Evolutionary conservation across 2,797 vertebrate species (phyloP), one percentile per base, ranked within the genome.

Genomic region (Poeciliopsis presidionis): DNA sequence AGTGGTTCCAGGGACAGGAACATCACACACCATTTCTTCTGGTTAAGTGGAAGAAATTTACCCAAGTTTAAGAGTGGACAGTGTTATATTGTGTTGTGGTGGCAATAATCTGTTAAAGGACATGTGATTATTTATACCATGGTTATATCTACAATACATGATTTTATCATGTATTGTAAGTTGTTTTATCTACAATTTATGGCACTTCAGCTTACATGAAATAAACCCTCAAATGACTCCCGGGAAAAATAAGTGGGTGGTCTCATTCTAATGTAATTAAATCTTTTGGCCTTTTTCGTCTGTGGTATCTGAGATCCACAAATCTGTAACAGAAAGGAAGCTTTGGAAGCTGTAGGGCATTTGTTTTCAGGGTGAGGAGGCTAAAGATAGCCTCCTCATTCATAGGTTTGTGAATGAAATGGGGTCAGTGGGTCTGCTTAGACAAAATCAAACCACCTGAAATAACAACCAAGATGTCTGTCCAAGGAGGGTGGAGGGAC

Each of bases 391-490:
- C n/a, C n/a, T n/a, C n/a, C n/a, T n/a, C n/a, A n/a, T n/a, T n/a
- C n/a, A n/a, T n/a, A n/a, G 51, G 28, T 59, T 20, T 79, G 47
- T 76, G 63, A 76, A 36, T 76, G 25, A 53, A 75, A 46, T 43
- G 30, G 18, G 16, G 76, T 65, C 53, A 41, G 18, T 49, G 41
- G 76, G 6, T 25, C 59, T 5, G 8, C 73, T 73, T 4, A 72
- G 16, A 25, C 46, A 33, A 74, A 33, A 74, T 65, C 51, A 43
- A 55, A 5, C 57, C 46, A 65, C 45, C 46, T 79, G 47, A 55
- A 69, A 53, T 39, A 79, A 73, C 61, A 46, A 25, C 47, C 55
- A 18, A 59, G 22, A 53, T 12, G 46, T 51, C 63, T 49, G 41
- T 59, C 41, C 36, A 47, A 28, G 8, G 9, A 53, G 12, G 51